phyloP scores from a whole-genome alignment of 2,113 vertebrate genomes.

The Phalacrocorax aristotelis region DNA sequence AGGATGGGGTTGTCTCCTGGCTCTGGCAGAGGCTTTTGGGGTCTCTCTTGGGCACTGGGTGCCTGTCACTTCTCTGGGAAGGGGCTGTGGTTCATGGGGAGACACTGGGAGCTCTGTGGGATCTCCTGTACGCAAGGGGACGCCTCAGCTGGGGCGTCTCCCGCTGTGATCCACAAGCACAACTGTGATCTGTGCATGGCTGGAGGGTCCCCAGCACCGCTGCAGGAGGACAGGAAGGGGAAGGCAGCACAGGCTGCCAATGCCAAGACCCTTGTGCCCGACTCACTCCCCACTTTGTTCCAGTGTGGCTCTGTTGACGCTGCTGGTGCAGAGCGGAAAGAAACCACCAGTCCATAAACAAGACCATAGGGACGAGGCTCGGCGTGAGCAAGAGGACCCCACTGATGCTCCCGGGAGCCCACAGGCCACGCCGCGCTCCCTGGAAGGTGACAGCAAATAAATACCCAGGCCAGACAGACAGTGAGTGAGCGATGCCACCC shows the following conservation, averaged over 20 bases:
- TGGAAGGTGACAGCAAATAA: neutral
- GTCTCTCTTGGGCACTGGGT: neutral
- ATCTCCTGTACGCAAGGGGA: rapidly evolving
- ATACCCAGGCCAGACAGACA: neutral
- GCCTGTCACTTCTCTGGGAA: neutral
- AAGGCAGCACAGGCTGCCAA: neutral
- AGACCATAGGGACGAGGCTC: rapidly evolving
- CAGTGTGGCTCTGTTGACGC: neutral
- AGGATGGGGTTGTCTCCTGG: neutral
- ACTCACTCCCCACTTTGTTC: too few relatives aligned
- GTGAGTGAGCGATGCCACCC: neutral
- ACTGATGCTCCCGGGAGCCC: rapidly evolving
- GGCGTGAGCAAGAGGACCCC: rapidly evolving
- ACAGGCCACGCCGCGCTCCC: rapidly evolving
- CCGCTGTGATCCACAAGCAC: neutral
- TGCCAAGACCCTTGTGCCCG: rapidly evolving
- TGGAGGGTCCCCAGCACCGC: rapidly evolving
- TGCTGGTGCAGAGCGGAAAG: neutral
- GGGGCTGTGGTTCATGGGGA: neutral
- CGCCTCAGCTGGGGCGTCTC: neutral
- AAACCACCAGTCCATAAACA: neutral
- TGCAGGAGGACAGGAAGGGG: neutral
- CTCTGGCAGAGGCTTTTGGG: neutral
- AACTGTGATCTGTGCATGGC: rapidly evolving
- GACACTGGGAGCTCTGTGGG: neutral